Evolutionary conservation across 2,113 vertebrate species (phyloP).

Genomic region (Bothrops jararaca): DNA sequence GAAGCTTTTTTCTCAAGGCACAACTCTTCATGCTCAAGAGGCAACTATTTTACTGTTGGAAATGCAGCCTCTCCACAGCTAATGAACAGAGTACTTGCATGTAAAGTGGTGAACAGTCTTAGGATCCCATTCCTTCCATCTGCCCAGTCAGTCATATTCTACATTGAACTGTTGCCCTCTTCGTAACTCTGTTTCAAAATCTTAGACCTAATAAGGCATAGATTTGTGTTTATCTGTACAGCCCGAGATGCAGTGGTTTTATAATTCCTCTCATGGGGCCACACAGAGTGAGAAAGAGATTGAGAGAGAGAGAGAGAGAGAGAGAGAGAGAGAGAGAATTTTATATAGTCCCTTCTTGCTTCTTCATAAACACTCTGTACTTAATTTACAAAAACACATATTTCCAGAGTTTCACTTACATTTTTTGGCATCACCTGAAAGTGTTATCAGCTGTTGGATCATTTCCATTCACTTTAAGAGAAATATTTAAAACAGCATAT

Average conservation of each 20-base stretch:
- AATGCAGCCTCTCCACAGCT: constrained; percentile 43
- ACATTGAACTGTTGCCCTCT: constrained; percentile 49
- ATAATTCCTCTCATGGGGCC: constrained; percentile 48
- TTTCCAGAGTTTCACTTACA: constrained; percentile 32
- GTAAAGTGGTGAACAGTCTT: not conserved
- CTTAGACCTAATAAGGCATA: constrained; percentile 47
- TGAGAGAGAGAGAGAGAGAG: too few relatives aligned
- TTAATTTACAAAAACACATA: constrained; percentile 62
- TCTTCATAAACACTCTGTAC: constrained; percentile 43
- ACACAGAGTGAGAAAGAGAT: too few relatives aligned
- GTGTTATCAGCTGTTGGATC: constrained; percentile 7
- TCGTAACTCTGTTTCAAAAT: constrained; percentile 54
- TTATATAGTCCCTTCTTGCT: constrained; percentile 48
- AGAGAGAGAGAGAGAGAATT: not conserved
- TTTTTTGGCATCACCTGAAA: not conserved
- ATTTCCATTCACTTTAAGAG: not conserved
- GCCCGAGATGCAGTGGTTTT: constrained; percentile 62
- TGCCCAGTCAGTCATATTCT: constrained; percentile 31
- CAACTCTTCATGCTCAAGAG: constrained; percentile 16
- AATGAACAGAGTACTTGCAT: constrained; percentile 29
- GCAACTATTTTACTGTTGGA: constrained; percentile 17
- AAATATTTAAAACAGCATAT: not conserved
- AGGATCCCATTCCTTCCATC: constrained; percentile 38
- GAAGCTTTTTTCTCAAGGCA: not conserved
- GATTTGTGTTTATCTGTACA: constrained; percentile 62